A percentile compares a stretch with the other conserved stretches of the same genome.
Conservation (phyloP, 2,113 vertebrate species). For the Orthonyx spaldingii region DNA sequence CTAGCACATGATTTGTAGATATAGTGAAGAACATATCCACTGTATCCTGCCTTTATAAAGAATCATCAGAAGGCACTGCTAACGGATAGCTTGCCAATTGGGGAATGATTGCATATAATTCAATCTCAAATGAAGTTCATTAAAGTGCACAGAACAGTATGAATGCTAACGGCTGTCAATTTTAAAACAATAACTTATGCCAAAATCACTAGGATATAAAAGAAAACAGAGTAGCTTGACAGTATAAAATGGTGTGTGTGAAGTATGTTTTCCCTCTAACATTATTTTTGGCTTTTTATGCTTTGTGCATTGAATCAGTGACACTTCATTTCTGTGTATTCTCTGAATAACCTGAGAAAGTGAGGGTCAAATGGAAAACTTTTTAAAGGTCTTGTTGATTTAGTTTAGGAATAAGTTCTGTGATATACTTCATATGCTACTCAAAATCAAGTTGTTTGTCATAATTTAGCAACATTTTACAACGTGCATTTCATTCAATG, state of each 20-base stretch:
- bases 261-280: neutral
- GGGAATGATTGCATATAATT: neutral
- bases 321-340: neutral
- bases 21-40: neutral
- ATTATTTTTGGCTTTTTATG: slow-evolving; percentile 1
- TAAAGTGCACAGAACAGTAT: neutral
- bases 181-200: neutral
- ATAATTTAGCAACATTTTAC: neutral
- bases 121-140: neutral
- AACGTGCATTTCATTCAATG: neutral
- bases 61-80: neutral
- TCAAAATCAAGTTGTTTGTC: slow-evolving; percentile 1
- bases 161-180: neutral
- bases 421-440: neutral
- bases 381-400: neutral
- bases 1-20: neutral
- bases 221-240: neutral
- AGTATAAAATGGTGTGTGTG: neutral
- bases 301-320: neutral
- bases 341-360: slow-evolving; percentile 6
- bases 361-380: neutral
- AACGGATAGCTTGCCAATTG: neutral
- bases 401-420: neutral
- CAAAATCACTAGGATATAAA: neutral
- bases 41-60: neutral